Base-by-base conservation (phyloP, 2,888 invertebrate species). In the Dermolepida albohirtum region DNA sequence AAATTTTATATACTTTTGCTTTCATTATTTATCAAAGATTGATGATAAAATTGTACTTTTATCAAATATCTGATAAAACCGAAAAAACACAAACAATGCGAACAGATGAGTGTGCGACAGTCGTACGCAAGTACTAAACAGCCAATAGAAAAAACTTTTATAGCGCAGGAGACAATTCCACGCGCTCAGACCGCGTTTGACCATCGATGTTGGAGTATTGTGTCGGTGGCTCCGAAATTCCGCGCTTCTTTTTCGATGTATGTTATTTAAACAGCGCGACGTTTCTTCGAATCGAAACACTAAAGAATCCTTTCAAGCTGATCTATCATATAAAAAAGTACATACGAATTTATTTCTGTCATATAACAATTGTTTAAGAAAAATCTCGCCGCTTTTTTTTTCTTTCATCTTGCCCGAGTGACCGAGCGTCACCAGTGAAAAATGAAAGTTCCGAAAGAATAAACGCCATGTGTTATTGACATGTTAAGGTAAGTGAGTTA, bases 81-180 rank as follows among this genome's bases (percentile, higher is more conserved):
- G 44, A 59, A 44, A 59, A 57, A 27, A 57, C 17, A 29, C 59
- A 59, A 59, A 59, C 43, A 59, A 59, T 43, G 41, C 59, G 44
- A 10, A 12, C 47, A 22, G 44, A 44, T 59, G 59, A 59, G 44
- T 59, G 44, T 43, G 43, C 44, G 27, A 29, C 43, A 47, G 34
- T 59, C 17, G 50, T 44, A 59, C 59, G 43, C 59, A 44, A 59
- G 57, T 57, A 44, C 29, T 44, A 40, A 57, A 44, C 57, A 14
- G 44, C 44, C 57, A 44, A 59, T 44, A 59, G 44, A 59, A 59
- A 59, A 59, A 44, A 44, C 22, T 11, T 27, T 10, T 16, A 59
- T 44, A 59, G 59, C 29, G 59, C 59, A 59, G 59, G 59, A 59
- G 59, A 59, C 59, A 59, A 59, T 59, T 59, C 44, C 16, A 43